Evolutionary conservation across 2,797 vertebrate genomes (phyloP).

Genomic region (Myotis myotis): DNA sequence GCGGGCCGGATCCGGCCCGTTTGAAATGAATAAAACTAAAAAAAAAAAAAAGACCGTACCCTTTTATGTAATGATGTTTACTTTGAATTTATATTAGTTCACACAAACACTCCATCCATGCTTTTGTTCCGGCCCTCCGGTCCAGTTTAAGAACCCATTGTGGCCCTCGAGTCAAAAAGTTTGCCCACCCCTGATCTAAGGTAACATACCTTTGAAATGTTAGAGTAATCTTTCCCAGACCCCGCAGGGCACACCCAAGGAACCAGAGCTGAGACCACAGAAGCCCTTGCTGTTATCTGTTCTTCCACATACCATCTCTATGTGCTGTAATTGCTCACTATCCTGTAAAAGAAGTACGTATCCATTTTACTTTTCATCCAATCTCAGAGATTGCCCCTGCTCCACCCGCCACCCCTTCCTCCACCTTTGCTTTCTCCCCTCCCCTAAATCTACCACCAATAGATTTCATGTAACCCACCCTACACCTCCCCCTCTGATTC

Average conservation of each 20-base stretch:
- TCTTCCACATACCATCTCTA: background rate
- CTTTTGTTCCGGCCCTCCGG: too few species aligned
- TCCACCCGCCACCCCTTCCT: background rate
- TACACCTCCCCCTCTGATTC: background rate
- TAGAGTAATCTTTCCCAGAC: background rate
- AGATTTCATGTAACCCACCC: too few species aligned
- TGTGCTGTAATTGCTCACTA: background rate
- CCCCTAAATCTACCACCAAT: background rate
- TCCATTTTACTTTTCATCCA: background rate
- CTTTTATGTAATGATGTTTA: too few species aligned
- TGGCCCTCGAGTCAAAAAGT: too few species aligned
- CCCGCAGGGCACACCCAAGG: background rate
- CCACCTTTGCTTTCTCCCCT: background rate
- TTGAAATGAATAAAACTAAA: too few species aligned
- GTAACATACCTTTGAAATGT: background rate
- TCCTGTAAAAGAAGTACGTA: background rate
- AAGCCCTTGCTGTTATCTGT: background rate
- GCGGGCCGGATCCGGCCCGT: too few species aligned
- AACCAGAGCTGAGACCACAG: background rate
- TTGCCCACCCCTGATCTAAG: too few species aligned
- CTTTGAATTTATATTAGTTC: too few species aligned
- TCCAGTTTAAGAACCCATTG: too few species aligned
- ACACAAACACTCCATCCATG: too few species aligned
- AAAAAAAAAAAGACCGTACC: too few species aligned
- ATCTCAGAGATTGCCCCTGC: background rate